Evolutionary conservation across 2,113 vertebrate genomes (phyloP), one percentile per base, ranked within the genome.

Genomic region (Empidonax traillii): DNA sequence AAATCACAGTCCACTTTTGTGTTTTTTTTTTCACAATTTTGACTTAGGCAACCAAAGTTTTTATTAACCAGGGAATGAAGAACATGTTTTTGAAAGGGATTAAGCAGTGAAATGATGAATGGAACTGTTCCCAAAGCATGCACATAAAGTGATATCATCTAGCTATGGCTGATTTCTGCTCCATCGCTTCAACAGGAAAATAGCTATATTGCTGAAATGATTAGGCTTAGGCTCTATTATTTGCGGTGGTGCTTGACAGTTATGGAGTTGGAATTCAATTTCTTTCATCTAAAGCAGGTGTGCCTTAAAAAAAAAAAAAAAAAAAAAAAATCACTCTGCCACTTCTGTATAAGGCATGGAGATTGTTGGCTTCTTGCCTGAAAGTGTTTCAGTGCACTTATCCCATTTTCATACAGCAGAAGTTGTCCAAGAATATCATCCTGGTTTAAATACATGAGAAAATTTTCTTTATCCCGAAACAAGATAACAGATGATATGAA

Each of bases 181-280:
- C 90, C 90, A 89, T 91, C 24, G 65, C 91, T 92, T 88, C 95
- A 93, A 88, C 82, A 94, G 89, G 84, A 93, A 96, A 97, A 97
- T 91, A 83, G 89, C 95, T 95, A 77, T 97, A 94, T 95, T 96
- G 92, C 95, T 66, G 85, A 66, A 97, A 94, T 91, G 58, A 74
- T 74, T 93, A 31, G 1, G 88, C 94, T 96, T 77, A 71, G 89
- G 87, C 93, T 91, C 91, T 90, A 76, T 97, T 96, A 97, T 97
- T 97, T 96, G 94, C 25, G 0, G 68, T 96, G 96, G 65, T 4
- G 6, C 96, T 84, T 96, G 97, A 96, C 91, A 97, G 82, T 88
- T 96, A 94, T 95, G 96, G 85, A 96, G 81, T 79, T 82, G 59
- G 67, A 97, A 97, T 97, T 96, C 94, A 94, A 96, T 97, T 97